A percentile compares a stretch with the other conserved stretches of the same genome.
phyloP scores from a whole-genome alignment of 2,113 vertebrate species.

The Menura novaehollandiae region DNA sequence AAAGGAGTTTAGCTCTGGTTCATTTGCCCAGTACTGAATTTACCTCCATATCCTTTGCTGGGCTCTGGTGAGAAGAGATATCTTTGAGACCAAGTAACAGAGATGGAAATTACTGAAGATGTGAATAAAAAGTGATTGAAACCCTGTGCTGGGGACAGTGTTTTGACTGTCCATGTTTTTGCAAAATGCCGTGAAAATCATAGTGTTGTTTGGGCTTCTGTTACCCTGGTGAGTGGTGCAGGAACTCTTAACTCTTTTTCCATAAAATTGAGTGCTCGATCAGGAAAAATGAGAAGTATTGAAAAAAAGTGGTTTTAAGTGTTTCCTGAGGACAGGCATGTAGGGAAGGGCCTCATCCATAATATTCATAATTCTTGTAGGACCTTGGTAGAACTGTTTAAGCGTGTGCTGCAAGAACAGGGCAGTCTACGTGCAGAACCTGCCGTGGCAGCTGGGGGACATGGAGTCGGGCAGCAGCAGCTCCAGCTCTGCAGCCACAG shows the following conservation, averaged over 20 bases:
- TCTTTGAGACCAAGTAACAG: background rate
- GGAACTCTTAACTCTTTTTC: background rate
- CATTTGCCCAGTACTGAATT: background rate
- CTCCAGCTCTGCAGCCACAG: background rate
- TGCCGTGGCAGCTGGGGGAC: background rate
- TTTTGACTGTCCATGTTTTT: background rate
- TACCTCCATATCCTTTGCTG: background rate
- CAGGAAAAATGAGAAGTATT: background rate
- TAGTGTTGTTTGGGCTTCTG: background rate
- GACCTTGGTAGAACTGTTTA: background rate
- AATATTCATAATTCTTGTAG: background rate
- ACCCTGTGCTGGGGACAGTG: too few relatives aligned
- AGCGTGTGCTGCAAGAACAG: background rate
- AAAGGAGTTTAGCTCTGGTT: background rate
- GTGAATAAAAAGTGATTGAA: background rate
- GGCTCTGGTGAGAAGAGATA: background rate
- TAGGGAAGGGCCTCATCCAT: background rate
- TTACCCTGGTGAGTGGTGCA: background rate
- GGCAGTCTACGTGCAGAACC: slow-evolving; percentile 27
- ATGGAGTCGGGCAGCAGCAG: background rate
- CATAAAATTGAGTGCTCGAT: background rate
- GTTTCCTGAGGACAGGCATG: background rate
- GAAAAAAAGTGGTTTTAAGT: background rate
- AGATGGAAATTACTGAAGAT: background rate
- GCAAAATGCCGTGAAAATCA: background rate